Evolutionary conservation across 2,113 vertebrate species (phyloP).

Genomic region (Ictalurus furcatus): DNA sequence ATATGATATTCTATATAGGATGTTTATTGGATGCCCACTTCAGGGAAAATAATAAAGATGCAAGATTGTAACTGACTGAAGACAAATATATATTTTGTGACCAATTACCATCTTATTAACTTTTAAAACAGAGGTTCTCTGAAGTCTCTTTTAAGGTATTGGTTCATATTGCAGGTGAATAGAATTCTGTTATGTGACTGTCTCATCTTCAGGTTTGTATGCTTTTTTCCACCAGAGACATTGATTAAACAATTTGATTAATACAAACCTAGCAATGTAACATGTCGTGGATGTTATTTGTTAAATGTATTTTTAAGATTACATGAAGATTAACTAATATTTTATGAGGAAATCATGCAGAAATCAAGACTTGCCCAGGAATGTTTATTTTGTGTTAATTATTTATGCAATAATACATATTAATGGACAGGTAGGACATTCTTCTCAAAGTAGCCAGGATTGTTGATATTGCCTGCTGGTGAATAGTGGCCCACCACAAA

Average conservation of each 20-base stretch:
- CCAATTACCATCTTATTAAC: not conserved
- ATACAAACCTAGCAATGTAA: not conserved
- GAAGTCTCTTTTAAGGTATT: not conserved
- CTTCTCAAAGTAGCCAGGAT: conserved; percentile 61
- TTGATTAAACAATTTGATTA: not conserved
- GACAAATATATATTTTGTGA: not conserved
- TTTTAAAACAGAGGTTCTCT: not conserved
- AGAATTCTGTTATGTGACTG: not conserved
- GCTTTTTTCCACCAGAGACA: not conserved
- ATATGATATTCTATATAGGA: no score
- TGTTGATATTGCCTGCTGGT: conserved; percentile 62
- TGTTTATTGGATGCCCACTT: not conserved
- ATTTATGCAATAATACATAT: not conserved
- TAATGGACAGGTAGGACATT: conserved; percentile 52
- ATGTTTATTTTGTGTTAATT: not conserved
- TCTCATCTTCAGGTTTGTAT: not conserved
- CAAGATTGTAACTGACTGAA: not conserved
- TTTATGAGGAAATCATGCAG: not conserved
- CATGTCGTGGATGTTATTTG: not conserved
- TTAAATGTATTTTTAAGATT: not conserved
- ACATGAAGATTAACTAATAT: not conserved
- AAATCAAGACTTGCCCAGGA: not conserved
- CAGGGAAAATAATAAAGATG: not conserved
- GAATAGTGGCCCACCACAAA: conserved; percentile 59
- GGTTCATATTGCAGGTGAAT: not conserved